These are phyloP conservation scores for Eutrigla gurnardus DNA, from an alignment of 2,797 vertebrate species.

Conservation along the genomic window DNA sequence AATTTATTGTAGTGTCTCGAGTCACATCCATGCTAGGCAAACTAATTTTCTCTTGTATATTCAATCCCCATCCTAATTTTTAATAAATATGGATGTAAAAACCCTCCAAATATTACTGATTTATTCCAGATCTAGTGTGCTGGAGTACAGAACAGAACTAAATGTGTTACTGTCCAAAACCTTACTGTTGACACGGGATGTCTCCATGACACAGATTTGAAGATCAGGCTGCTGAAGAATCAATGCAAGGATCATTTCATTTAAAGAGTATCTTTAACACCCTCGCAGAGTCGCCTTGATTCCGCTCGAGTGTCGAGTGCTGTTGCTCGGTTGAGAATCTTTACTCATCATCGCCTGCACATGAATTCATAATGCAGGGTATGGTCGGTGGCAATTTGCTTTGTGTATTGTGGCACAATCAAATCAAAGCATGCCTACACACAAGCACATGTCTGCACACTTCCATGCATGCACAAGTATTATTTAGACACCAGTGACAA, in stretches of 20 bases:
- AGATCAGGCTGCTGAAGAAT: conserved; percentile 3
- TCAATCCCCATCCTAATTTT: not conserved
- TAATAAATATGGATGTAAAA: not conserved
- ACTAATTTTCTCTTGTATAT: not conserved
- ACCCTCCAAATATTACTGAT: too few relatives aligned
- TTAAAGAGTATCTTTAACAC: not conserved
- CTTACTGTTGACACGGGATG: not conserved
- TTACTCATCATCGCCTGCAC: conserved; percentile 25
- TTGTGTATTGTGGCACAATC: conserved; percentile 62
- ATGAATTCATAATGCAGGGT: conserved; percentile 40
- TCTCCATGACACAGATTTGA: not conserved
- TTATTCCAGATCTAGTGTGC: not conserved
- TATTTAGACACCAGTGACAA: conserved; percentile 52
- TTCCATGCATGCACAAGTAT: conserved; percentile 45
- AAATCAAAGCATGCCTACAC: conserved; percentile 59
- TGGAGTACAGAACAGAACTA: too few relatives aligned
- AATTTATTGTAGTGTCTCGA: not conserved
- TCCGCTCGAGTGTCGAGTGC: conserved; percentile 5
- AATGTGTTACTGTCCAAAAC: not conserved
- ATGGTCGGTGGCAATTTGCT: conserved; percentile 52
- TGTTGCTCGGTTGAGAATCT: conserved; percentile 24
- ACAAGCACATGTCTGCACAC: conserved; percentile 29
- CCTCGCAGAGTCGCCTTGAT: conserved; percentile 29
- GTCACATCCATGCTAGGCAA: not conserved
- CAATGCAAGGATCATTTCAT: not conserved